Conservation (phyloP, 2,797 vertebrate species). For the Oceanodroma leucorhoa region DNA sequence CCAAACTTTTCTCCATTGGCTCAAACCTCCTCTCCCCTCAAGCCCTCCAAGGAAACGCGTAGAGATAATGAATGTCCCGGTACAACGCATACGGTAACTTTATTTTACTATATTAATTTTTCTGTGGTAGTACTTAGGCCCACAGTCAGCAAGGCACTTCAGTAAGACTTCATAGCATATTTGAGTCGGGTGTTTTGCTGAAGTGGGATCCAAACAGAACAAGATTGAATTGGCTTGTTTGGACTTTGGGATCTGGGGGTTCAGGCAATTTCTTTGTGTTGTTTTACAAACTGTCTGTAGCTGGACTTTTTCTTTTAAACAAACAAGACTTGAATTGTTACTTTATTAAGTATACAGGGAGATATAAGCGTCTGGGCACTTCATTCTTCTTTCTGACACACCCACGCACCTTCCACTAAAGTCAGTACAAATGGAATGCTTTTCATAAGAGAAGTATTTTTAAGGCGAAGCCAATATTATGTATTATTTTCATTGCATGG, state of each 20-base stretch:
- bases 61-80: not conserved
- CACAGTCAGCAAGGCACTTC: not conserved
- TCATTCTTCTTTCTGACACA: constrained; percentile 44
- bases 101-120: not conserved
- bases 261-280: not conserved
- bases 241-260: not conserved
- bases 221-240: not conserved
- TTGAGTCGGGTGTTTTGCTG: not conserved
- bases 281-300: not conserved
- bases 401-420: constrained; percentile 52
- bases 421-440: constrained; percentile 52
- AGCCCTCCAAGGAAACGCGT: not conserved
- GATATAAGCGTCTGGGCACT: not conserved
- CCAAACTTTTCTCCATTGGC: not conserved
- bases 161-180: not conserved
- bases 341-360: not conserved
- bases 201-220: not conserved
- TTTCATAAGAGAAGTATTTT: constrained; percentile 46
- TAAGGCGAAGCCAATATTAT: constrained; percentile 32
- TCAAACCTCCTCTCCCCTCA: not conserved
- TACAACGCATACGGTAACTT: fast-evolving
- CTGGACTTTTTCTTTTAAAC: not conserved
- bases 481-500: constrained; percentile 50
- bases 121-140: not conserved
- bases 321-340: not conserved